Percentiles rank a stretch among this genome's conserved stretches.
Conservation (phyloP, 1,140 invertebrate genomes). For the Drosophila baimaii region DNA sequence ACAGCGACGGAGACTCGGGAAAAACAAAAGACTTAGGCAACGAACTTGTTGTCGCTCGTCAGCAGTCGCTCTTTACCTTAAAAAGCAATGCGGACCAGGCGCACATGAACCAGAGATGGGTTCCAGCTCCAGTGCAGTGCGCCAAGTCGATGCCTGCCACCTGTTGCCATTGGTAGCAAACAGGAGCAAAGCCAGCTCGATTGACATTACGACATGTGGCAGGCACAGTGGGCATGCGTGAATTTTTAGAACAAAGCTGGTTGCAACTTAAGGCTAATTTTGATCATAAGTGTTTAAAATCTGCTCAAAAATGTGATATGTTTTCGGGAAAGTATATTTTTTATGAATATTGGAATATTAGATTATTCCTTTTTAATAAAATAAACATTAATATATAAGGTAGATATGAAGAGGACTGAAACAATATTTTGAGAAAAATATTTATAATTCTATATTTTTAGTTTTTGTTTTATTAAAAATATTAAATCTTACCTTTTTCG, state of each 20-base stretch:
- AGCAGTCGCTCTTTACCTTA: constrained; percentile 67
- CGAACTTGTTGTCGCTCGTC: constrained; percentile 59
- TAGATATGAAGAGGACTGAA: no score
- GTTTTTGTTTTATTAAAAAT: no score
- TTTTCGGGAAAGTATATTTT: not conserved
- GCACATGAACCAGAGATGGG: constrained; percentile 59
- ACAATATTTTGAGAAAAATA: no score
- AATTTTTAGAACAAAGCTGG: not conserved
- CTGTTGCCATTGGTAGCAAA: constrained; percentile 29
- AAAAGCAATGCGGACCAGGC: constrained; percentile 74
- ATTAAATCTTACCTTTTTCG: no score
- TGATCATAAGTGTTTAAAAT: not conserved
- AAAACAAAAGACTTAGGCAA: constrained; percentile 75
- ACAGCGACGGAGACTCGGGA: constrained; percentile 11
- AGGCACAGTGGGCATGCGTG: constrained; percentile 35
- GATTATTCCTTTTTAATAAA: no score
- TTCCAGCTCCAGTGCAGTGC: constrained; percentile 1
- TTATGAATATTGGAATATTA: not conserved
- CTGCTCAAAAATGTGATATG: no score
- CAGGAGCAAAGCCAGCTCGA: constrained; percentile 44
- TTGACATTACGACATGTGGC: constrained; percentile 46
- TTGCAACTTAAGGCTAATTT: not conserved
- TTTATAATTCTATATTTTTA: no score
- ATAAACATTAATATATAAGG: no score
- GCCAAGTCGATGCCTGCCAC: constrained; percentile 27